Conservation (phyloP, 2,113 vertebrate species). For the Willisornis vidua region DNA sequence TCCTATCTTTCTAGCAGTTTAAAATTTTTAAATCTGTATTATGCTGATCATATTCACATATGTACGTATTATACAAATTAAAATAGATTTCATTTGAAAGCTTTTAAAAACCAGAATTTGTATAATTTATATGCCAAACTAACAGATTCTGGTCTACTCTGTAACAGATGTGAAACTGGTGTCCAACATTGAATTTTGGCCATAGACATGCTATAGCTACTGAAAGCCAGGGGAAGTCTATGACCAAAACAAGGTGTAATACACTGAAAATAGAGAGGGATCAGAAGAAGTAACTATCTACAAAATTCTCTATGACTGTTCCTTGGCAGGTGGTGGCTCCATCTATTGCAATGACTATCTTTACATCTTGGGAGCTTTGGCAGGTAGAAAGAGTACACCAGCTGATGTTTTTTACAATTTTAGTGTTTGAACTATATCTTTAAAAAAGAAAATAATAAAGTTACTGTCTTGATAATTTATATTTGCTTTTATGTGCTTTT, state of each 20-base stretch:
- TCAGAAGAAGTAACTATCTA: conserved; percentile 2
- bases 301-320: conserved; percentile 13
- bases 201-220: background rate
- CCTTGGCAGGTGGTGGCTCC: background rate
- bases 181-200: conserved; percentile 34
- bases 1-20: background rate
- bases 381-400: background rate
- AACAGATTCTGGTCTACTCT: background rate
- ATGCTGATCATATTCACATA: background rate
- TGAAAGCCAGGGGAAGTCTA: conserved; percentile 1
- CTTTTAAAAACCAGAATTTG: conserved; percentile 10
- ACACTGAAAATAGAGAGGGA: background rate
- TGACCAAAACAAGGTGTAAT: conserved; percentile 20
- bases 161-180: conserved; percentile 33
- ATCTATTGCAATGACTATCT: background rate
- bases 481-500: background rate
- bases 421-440: background rate
- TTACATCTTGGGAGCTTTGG: background rate
- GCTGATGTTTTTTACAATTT: background rate
- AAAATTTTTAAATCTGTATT: background rate
- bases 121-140: conserved; percentile 58
- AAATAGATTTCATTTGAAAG: conserved; percentile 23
- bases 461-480: background rate
- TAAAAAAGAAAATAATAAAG: background rate
- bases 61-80: conserved; percentile 31